phyloP scores from a whole-genome alignment of 2,888 invertebrate genomes.

The Empis livida region DNA sequence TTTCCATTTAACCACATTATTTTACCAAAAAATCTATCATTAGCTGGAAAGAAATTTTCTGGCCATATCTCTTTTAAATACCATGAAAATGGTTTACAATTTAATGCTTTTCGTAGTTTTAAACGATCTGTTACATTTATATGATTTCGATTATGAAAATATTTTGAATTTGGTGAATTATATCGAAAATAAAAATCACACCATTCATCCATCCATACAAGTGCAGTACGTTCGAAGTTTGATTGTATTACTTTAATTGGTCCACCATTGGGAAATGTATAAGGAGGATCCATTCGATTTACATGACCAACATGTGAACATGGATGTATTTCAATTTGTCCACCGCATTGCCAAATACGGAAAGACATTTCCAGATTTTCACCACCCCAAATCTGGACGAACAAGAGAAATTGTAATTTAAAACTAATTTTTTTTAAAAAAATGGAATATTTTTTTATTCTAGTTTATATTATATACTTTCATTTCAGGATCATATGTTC shows the following conservation, averaged over 20 bases:
- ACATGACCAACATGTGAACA: conserved; percentile 91
- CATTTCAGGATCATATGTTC: conserved; percentile 84
- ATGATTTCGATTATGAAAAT: neutral
- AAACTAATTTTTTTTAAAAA: neutral
- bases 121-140: conserved; percentile 46
- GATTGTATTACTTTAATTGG: conserved; percentile 61
- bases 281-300: conserved; percentile 85
- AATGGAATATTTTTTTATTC: neutral
- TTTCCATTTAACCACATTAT: conserved; percentile 40
- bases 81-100: conserved; percentile 85
- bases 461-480: conserved; percentile 36
- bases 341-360: conserved; percentile 92
- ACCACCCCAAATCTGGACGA: conserved; percentile 89
- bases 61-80: conserved; percentile 93
- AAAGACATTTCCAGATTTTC: conserved; percentile 97
- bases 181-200: conserved; percentile 82
- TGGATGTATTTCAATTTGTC: conserved; percentile 77
- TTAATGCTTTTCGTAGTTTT: conserved; percentile 52
- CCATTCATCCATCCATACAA: conserved; percentile 99
- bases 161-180: conserved; percentile 5
- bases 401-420: conserved; percentile 8
- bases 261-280: conserved; percentile 88
- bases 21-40: conserved; percentile 79
- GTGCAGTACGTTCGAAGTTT: conserved; percentile 84
- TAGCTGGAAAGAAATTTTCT: conserved; percentile 85